phyloP scores from a whole-genome alignment of 1,140 invertebrate species.

The Heliconius himera region DNA sequence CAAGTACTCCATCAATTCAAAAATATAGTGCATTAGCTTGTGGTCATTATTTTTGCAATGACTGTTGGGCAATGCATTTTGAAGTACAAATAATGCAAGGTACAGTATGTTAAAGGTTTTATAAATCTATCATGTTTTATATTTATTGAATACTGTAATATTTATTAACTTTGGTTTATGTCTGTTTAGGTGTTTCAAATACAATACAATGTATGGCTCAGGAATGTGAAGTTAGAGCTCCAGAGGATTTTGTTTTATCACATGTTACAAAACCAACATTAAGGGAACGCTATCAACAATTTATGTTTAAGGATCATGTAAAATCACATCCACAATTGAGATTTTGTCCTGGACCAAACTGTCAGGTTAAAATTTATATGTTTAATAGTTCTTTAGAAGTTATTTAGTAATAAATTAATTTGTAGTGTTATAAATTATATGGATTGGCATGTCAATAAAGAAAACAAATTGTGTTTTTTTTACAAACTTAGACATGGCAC shows the following conservation, averaged over 20 bases:
- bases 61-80: slow-evolving; percentile 97
- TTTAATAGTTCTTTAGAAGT: no score
- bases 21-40: slow-evolving; percentile 92
- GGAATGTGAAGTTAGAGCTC: slow-evolving; percentile 94
- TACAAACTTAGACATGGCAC: no score
- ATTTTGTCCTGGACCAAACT: slow-evolving; percentile 98
- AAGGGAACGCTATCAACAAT: slow-evolving; percentile 96
- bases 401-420: no score
- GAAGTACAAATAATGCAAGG: slow-evolving; percentile 97
- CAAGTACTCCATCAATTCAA: slow-evolving; percentile 82
- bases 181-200: slow-evolving; percentile 83
- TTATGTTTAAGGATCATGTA: slow-evolving; percentile 98
- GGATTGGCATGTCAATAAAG: background rate
- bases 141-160: background rate
- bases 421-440: background rate
- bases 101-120: slow-evolving; percentile 25
- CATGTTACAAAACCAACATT: slow-evolving; percentile 90
- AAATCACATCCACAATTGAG: slow-evolving; percentile 94
- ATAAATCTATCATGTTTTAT: background rate
- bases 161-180: slow-evolving; percentile 23
- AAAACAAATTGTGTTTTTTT: no score
- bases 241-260: slow-evolving; percentile 97
- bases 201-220: slow-evolving; percentile 98
- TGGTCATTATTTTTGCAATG: slow-evolving; percentile 95
- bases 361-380: slow-evolving; percentile 84